Evolutionary conservation across 2,888 invertebrate species (phyloP).

Genomic region (Drosophila fulvimacula): DNA sequence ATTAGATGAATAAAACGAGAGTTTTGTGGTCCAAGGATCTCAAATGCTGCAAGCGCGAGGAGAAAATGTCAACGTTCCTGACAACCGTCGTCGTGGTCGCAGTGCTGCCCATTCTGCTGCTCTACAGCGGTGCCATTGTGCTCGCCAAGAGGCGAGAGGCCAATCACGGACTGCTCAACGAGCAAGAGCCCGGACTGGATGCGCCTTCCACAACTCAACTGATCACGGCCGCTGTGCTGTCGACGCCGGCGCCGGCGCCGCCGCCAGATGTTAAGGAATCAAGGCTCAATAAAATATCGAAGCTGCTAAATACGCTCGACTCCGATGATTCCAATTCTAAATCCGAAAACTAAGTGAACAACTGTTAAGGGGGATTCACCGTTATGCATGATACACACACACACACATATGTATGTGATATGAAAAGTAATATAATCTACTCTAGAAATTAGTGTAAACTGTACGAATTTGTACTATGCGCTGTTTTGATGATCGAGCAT

Average conservation of each 20-base stretch:
- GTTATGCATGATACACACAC: background rate
- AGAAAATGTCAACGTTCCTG: slow-evolving; percentile 61
- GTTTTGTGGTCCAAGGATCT: slow-evolving; percentile 76
- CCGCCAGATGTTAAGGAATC: background rate
- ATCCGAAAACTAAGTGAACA: slow-evolving; percentile 23
- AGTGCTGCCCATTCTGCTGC: slow-evolving; percentile 74
- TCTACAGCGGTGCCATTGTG: slow-evolving; percentile 67
- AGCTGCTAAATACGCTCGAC: background rate
- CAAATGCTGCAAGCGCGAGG: slow-evolving; percentile 78
- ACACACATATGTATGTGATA: background rate
- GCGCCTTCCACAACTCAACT: slow-evolving; percentile 35
- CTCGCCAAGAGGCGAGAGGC: slow-evolving; percentile 76
- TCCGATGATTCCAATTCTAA: background rate
- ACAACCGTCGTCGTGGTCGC: slow-evolving; percentile 56
- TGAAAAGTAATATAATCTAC: background rate
- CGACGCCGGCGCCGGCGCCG: slow-evolving; percentile 22
- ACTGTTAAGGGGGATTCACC: background rate
- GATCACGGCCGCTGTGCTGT: slow-evolving; percentile 42
- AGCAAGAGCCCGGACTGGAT: slow-evolving; percentile 48
- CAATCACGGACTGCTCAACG: slow-evolving; percentile 72
- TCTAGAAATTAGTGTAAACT: slow-evolving; percentile 6
- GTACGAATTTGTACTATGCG: background rate
- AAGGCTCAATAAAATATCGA: slow-evolving; percentile 2
- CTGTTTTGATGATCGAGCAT: background rate
- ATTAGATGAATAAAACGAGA: slow-evolving; percentile 82